These are phyloP conservation scores for Agapornis roseicollis DNA, from an alignment of 2,113 vertebrate genomes.

Conservation along the genomic window DNA sequence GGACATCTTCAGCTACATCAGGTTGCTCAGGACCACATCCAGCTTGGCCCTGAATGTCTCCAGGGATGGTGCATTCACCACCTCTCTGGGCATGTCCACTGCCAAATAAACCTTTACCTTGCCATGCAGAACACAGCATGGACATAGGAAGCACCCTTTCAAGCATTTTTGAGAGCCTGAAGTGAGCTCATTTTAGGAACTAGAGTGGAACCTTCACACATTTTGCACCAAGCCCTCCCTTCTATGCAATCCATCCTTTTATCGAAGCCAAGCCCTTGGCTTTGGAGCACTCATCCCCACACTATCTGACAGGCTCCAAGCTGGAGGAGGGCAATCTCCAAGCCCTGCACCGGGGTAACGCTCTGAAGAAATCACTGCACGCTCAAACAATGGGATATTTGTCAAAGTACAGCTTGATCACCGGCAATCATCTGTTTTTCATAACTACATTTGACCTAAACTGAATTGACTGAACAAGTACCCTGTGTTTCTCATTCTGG, in stretches of 20 bases:
- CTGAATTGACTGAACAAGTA: slow-evolving; percentile 71
- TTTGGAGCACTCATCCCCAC: slow-evolving; percentile 4
- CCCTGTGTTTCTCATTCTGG: slow-evolving; percentile 73
- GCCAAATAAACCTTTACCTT: not conserved
- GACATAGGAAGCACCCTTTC: not conserved
- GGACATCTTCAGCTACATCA: not conserved
- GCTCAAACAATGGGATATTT: slow-evolving; percentile 74
- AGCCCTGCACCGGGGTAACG: slow-evolving; percentile 18
- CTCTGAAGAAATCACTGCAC: slow-evolving; percentile 61
- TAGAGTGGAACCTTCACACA: not conserved
- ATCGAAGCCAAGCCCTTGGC: not conserved
- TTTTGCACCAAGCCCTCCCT: not conserved
- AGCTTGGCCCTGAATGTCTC: not conserved
- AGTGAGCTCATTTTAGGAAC: accelerated
- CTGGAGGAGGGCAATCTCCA: slow-evolving; percentile 14
- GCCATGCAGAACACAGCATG: accelerated
- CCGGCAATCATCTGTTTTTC: slow-evolving; percentile 78
- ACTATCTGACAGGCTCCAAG: not conserved
- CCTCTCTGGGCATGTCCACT: not conserved
- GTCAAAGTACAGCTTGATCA: slow-evolving; percentile 73
- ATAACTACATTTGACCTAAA: slow-evolving; percentile 72
- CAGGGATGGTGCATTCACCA: not conserved
- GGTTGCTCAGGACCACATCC: not conserved
- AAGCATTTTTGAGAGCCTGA: not conserved
- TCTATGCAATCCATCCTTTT: not conserved